Evolutionary conservation across 2,797 vertebrate species (phyloP).

Genomic region (Lutjanus campechanus): DNA sequence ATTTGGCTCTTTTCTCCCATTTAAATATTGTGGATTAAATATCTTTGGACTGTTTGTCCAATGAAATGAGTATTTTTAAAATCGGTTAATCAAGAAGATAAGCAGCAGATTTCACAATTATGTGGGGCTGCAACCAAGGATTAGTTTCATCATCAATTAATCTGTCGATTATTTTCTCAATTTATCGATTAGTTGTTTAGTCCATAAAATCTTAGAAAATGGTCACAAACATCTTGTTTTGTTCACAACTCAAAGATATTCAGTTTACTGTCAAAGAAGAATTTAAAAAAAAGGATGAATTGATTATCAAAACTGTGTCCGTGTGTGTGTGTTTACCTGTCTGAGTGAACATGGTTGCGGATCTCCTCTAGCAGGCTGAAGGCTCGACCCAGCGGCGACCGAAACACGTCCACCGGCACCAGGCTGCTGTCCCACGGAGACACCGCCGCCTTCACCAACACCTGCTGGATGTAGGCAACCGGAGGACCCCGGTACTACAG

Average conservation of each 20-base stretch:
- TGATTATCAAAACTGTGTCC: too few species aligned
- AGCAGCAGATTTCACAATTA: background rate
- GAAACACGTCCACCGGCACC: slow-evolving; percentile 94
- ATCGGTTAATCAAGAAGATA: background rate
- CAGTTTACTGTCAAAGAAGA: too few species aligned
- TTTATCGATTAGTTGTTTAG: too few species aligned
- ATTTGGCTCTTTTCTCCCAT: background rate
- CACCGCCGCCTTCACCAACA: slow-evolving; percentile 95
- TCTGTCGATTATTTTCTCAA: too few species aligned
- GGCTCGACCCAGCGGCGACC: slow-evolving; percentile 91
- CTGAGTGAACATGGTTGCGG: slow-evolving; percentile 92
- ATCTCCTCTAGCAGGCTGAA: slow-evolving; percentile 97
- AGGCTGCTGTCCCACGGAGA: slow-evolving; percentile 96
- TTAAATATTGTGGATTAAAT: background rate
- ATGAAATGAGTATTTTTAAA: too few species aligned
- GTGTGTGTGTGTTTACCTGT: slow-evolving; percentile 84
- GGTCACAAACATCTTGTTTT: too few species aligned
- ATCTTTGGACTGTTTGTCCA: too few species aligned
- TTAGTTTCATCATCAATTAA: too few species aligned
- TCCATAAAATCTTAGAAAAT: too few species aligned
- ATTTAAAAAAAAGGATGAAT: too few species aligned
- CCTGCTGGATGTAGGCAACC: slow-evolving; percentile 97
- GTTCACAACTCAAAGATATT: too few species aligned
- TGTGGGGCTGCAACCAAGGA: too few species aligned
- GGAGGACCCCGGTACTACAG: slow-evolving; percentile 92